Evolutionary conservation across 92 coral and sea anemone species (phyloP), one percentile per base, ranked within the genome.

Genomic region (Epizoanthus rinbou): DNA sequence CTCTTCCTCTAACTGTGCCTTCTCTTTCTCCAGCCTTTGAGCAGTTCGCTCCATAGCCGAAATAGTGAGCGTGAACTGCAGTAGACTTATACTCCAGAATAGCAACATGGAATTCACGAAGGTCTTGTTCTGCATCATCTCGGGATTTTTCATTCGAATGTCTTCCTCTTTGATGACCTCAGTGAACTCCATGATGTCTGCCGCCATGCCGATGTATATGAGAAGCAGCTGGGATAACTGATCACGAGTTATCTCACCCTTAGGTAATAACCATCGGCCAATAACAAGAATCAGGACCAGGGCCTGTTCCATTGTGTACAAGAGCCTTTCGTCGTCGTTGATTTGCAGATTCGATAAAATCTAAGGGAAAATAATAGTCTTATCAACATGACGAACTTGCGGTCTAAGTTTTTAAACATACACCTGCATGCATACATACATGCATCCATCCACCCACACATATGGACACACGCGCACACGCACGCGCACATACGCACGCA

Each of bases 251-350:
- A 95, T 93, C 16, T 86, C 91, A 18, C 98, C 98, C 74, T 95
- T 95, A 10, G 98, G 98, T 14, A 95, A 87, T 54, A 95, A 89
- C 98, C 98, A 95, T 21, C 98, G 94, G 19, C 97, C 97, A 73
- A 95, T 92, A 65, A 95, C 98, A 62, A 95, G 86, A 75, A 95
- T 92, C n/a, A 95, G 91, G 39, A 95, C 98, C 56, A 95, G 86
- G n/a, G 98, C 94, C 73, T 95, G 98, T 62, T 95, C 98, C 86
- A 93, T 79, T 2, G 94, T 91, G 88, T 94, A 95, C 31, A 95
- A 75, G 66, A 94, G 89, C 64, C 90, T 74, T 85, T 95, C 98
- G 84, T 95, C 97, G 74, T 91, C 88, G 37, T 68, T 83, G 22
- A 80, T 87, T 37, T 75, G 31, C 9, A 56, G 47, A 37, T 82